Evolutionary conservation across 2,888 invertebrate genomes (phyloP), one percentile per base, ranked within the genome.

Genomic region (Drosophila diplacantha): DNA sequence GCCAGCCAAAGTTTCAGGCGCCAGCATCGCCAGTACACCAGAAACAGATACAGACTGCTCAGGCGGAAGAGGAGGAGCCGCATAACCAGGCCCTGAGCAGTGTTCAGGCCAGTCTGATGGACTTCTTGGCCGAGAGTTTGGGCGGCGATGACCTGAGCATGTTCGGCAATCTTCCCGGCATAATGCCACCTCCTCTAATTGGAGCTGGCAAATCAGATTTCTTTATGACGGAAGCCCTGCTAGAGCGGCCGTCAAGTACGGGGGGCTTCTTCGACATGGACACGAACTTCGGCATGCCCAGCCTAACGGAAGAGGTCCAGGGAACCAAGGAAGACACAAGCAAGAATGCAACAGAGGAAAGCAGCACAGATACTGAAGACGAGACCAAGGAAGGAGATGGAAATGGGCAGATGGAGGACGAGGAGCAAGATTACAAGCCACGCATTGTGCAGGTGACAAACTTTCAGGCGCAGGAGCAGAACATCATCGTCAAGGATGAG

Each of bases 401-500:
- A 4, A 20, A 58, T 18, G 57, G 24, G 0, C 37, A 46, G 24
- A 37, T 47, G 7, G 71, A 69, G 16, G 73, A 75, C 5, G 55
- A 50, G n/a, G 71, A 43, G 9, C 8, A 31, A 14, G 62, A 81
- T 31, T 87, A 84, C 47, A 77, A 83, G 46, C 87, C 88, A 9
- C 84, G 87, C 26, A 88, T 89, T 58, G 80, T 87, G 22, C 83
- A 87, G 71, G 83, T 88, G 1, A 88, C 89, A 11, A 89, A 88
- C 66, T 88, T 81, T 38, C 88, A 88, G 55, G 76, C 82, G 8
- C 56, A 82, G 31, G 76, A 72, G 29, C 49, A 26, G 2, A 16
- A 11, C 16, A 50, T 20, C n/a, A 55, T 39, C 3, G 54, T 83
- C 4, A 84, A 84, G 46, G 50, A 69, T 22, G 85, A 86, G 18